Conservation (phyloP, 1,140 invertebrate genomes). For the Drosophila navojoa region DNA sequence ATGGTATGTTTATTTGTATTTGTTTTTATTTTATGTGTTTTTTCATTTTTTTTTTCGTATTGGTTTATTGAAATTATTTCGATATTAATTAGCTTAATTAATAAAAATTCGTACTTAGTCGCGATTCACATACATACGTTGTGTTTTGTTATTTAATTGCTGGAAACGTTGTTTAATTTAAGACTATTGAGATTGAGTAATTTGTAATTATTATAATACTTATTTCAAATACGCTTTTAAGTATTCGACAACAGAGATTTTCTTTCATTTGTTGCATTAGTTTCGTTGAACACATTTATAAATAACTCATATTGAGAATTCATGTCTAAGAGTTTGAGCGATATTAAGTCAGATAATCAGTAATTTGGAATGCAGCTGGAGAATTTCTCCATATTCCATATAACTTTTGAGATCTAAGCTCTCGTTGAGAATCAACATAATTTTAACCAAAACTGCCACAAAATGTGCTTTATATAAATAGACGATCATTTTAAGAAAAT, state of each 20-base stretch:
- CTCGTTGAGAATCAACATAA: constrained; percentile 15
- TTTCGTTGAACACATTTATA: constrained; percentile 58
- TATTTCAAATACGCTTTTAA: constrained; percentile 36
- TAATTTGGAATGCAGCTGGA: neutral
- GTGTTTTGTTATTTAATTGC: constrained; percentile 55
- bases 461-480: constrained; percentile 6
- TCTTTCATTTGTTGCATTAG: neutral
- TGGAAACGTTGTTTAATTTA: constrained; percentile 66
- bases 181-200: constrained; percentile 73
- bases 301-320: constrained; percentile 35
- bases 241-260: constrained; percentile 46
- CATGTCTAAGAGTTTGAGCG: constrained; percentile 65
- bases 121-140: constrained; percentile 71
- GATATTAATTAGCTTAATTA: constrained; percentile 72
- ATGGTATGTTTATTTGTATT: constrained; percentile 47
- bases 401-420: constrained; percentile 27
- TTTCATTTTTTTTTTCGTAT: constrained; percentile 13
- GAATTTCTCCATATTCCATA: constrained; percentile 11
- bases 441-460: neutral
- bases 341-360: constrained; percentile 61
- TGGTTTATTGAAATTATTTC: constrained; percentile 56
- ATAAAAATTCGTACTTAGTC: constrained; percentile 81
- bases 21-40: constrained; percentile 3
- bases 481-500: constrained; percentile 9
- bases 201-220: constrained; percentile 44